phyloP scores from a whole-genome alignment of 2,888 invertebrate species.

The Scaptomyza reducta region DNA sequence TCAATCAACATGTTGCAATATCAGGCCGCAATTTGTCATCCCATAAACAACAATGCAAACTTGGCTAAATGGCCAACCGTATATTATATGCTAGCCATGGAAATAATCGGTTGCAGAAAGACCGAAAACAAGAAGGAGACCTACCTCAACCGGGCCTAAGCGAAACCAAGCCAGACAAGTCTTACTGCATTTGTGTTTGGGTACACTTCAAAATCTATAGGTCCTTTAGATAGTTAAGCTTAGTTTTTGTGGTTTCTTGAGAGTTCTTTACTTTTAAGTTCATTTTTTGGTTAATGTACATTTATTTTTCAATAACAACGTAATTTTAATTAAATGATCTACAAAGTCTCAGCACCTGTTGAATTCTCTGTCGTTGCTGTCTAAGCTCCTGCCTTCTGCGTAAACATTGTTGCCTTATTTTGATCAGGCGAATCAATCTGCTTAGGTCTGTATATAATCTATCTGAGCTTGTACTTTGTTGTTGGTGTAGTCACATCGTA shows the following conservation, averaged over 20 bases:
- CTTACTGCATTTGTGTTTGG: neutral
- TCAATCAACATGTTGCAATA: slow-evolving; percentile 80
- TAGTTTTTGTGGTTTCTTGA: neutral
- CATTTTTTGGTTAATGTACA: neutral
- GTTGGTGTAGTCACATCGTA: neutral
- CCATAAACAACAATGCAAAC: slow-evolving; percentile 73
- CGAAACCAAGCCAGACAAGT: neutral
- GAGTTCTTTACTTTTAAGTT: neutral
- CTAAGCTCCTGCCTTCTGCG: neutral
- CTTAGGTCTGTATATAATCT: neutral
- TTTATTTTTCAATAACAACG: neutral
- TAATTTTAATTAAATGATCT: neutral
- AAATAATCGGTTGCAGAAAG: slow-evolving; percentile 43
- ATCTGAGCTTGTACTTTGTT: neutral
- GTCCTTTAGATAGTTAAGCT: neutral
- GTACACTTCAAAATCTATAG: neutral
- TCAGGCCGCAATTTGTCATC: slow-evolving; percentile 79
- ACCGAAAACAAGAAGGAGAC: slow-evolving; percentile 13
- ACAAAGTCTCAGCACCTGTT: neutral
- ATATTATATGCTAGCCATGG: slow-evolving; percentile 44
- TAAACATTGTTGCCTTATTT: neutral
- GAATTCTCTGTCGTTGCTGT: neutral
- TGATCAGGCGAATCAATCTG: neutral
- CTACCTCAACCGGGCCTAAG: slow-evolving; percentile 22
- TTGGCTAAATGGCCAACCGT: slow-evolving; percentile 59